phyloP scores from a whole-genome alignment of 2,888 invertebrate species.

The Limnephilus auricula region DNA sequence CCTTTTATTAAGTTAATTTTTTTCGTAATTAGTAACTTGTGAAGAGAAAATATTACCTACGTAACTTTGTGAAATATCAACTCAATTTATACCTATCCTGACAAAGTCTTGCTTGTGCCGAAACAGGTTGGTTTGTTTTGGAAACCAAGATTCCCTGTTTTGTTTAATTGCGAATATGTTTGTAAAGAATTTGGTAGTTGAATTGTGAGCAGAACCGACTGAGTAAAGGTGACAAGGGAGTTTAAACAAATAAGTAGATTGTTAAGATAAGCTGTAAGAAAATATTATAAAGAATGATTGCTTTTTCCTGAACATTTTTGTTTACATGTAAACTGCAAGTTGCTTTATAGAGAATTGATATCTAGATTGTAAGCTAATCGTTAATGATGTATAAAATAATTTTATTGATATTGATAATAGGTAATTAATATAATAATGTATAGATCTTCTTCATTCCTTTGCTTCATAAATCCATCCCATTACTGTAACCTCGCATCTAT shows the following conservation, averaged over 20 bases:
- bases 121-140: neutral
- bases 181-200: neutral
- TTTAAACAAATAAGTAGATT: neutral
- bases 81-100: neutral
- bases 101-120: neutral
- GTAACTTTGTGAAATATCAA: neutral
- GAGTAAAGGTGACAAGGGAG: neutral
- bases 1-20: no score
- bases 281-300: neutral
- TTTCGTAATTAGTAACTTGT: no score
- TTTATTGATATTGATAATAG: neutral
- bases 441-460: neutral
- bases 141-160: neutral
- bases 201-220: neutral
- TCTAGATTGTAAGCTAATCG: neutral
- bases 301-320: neutral
- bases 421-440: neutral
- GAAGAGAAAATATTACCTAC: neutral
- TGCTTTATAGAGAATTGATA: neutral
- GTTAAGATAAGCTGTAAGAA: neutral
- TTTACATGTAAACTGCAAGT: neutral
- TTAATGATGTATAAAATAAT: neutral
- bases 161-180: neutral
- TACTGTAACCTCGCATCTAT: neutral
- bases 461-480: neutral